These are phyloP conservation scores for Drosophila paulistorum DNA, from an alignment of 1,140 invertebrate genomes.

Conservation along the genomic window DNA sequence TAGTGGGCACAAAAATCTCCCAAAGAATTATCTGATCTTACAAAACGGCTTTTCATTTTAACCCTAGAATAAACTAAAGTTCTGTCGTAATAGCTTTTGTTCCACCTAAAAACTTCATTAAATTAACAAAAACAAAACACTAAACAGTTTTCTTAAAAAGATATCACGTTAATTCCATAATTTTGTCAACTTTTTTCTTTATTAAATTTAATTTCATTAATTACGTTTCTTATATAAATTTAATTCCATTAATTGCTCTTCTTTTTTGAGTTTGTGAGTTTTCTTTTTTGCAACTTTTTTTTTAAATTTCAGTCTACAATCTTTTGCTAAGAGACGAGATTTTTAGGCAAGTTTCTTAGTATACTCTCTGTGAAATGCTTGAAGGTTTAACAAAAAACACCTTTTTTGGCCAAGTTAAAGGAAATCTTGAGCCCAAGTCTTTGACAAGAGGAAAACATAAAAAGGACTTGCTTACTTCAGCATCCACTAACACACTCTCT, in stretches of 20 bases:
- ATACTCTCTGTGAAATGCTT: background rate
- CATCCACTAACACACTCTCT: background rate
- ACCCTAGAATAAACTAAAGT: no score
- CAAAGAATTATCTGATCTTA: no score
- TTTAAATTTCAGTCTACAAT: background rate
- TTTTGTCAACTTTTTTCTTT: no score
- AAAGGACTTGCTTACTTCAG: conserved; percentile 9
- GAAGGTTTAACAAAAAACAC: conserved; percentile 3
- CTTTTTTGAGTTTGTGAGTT: background rate
- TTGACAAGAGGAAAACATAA: conserved; percentile 13
- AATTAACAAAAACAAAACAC: no score
- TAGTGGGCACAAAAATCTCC: no score
- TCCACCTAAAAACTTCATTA: no score
- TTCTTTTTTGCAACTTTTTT: background rate
- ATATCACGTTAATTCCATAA: no score
- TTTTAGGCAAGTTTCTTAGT: background rate
- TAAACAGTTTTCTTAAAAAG: no score
- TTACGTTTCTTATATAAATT: background rate
- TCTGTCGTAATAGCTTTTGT: no score
- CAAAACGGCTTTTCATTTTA: no score
- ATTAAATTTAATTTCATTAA: no score
- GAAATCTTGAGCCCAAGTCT: conserved; percentile 11
- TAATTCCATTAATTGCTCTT: background rate
- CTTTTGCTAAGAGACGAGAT: background rate
- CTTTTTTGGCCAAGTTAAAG: conserved; percentile 8